Base-by-base conservation (phyloP, 1,140 invertebrate species). In the Paracyclopina nana region DNA sequence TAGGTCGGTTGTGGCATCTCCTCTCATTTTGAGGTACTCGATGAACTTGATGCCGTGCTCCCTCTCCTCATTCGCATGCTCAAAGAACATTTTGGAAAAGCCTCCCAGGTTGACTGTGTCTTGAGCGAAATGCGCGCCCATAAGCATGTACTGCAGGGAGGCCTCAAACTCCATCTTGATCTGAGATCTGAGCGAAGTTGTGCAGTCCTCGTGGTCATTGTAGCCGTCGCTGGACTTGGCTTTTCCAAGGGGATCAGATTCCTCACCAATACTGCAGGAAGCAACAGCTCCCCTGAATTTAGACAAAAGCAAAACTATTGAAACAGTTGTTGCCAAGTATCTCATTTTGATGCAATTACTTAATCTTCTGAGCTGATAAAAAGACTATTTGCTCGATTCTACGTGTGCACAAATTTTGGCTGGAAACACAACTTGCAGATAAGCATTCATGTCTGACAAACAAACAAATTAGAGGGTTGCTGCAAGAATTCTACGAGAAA, bases 161-260 rank as follows among this genome's bases (percentile, higher is more conserved):
- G 50, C 50, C 24, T 52, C 41, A 22, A 52, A 52, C 26, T 52
- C 50, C 41, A 44, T 52, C 14, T 25, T 22, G 16, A 52, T 38
- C 27, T 52, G 50, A 20, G 18, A 14, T n/a, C 31, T 12, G 20
- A 52, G 6, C 3, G 24, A 12, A 14, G 16, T n/a, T n/a, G 43
- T 28, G 20, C 50, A 52, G 14, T 14, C 26, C 8, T 50, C 34
- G 4, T 48, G 45, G 16, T 48, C 27, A 29, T 48, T 48, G 16
- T 22, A 14, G 3, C 14, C 25, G 24, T 48, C 45, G 8, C 14
- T 28, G n/a, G 45, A 16, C 5, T 22, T 12, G 2, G 45, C 45
- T 30, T 29, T 26, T 30, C 45, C 45, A 16, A 28, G 22, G 12
- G 45, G 45, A 27, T 48, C 45, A 6, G 45, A 16, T 16, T 29